Conservation (phyloP, 2,113 vertebrate genomes). For the Nettapus auritus region DNA sequence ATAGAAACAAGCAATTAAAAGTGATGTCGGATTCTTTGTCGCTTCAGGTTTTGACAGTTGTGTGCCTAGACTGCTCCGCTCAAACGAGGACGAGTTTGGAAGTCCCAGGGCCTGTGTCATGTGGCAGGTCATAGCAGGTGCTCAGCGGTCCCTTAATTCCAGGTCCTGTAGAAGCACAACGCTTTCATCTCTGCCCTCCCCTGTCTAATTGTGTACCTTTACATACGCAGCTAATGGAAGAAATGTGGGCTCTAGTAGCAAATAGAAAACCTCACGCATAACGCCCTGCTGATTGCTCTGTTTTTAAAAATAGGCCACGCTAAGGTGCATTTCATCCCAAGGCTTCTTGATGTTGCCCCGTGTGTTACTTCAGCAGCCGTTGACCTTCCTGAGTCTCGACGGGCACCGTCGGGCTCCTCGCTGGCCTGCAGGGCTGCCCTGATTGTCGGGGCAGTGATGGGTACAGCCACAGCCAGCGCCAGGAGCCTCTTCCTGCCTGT, state of each 20-base stretch:
- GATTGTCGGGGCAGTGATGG: not conserved
- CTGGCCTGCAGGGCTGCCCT: not conserved
- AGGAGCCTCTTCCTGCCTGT: not conserved
- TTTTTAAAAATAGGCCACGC: not conserved
- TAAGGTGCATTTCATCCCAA: not conserved
- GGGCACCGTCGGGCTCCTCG: not conserved
- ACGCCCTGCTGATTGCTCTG: slow-evolving; percentile 5
- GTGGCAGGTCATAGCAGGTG: not conserved
- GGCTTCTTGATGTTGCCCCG: not conserved
- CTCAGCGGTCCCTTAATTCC: not conserved
- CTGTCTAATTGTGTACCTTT: not conserved
- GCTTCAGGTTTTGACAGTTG: not conserved
- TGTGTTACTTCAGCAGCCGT: not conserved
- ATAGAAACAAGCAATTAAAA: not conserved
- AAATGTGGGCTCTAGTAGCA: not conserved
- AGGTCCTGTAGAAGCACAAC: not conserved
- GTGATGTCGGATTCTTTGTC: not conserved
- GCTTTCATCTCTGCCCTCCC: not conserved
- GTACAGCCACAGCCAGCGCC: not conserved
- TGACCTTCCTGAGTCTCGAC: not conserved
- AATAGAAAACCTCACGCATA: not conserved
- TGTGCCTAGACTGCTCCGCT: not conserved
- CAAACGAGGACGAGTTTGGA: not conserved
- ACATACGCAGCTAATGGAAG: not conserved
- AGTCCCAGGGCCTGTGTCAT: fast-evolving